Percentiles rank a stretch among this genome's conserved stretches.
Conservation (phyloP, 2,888 invertebrate species). For the Cistogaster globosa region DNA sequence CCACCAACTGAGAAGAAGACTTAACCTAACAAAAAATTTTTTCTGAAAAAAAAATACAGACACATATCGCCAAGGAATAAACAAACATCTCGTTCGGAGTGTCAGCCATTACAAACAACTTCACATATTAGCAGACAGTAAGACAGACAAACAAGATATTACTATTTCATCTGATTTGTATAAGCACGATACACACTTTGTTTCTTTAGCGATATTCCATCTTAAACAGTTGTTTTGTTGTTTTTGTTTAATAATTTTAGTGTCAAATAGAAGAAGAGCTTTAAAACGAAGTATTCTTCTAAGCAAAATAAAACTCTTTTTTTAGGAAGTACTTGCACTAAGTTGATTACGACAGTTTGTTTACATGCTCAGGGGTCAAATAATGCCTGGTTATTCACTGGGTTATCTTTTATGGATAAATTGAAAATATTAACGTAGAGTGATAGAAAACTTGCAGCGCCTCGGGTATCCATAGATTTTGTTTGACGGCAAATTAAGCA, state of each 20-base stretch:
- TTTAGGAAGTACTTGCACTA: too few relatives aligned
- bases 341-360: too few relatives aligned
- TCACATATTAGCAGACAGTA: slow-evolving; percentile 45
- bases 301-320: too few relatives aligned
- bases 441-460: too few relatives aligned
- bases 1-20: slow-evolving; percentile 68
- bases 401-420: too few relatives aligned
- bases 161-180: slow-evolving; percentile 24
- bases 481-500: too few relatives aligned
- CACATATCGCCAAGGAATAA: slow-evolving; percentile 30
- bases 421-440: too few relatives aligned
- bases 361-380: too few relatives aligned
- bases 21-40: slow-evolving; percentile 43
- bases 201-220: slow-evolving; percentile 40
- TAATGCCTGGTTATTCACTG: too few relatives aligned
- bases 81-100: slow-evolving; percentile 30
- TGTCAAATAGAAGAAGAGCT: background rate
- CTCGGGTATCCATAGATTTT: too few relatives aligned
- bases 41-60: slow-evolving; percentile 14
- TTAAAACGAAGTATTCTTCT: slow-evolving; percentile 15
- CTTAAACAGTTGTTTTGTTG: slow-evolving; percentile 48
- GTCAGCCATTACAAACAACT: slow-evolving; percentile 55
- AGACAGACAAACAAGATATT: slow-evolving; percentile 40
- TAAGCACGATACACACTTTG: slow-evolving; percentile 22
- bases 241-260: slow-evolving; percentile 43